These are phyloP conservation scores for Chrysocyon brachyurus DNA, from an alignment of 2,797 vertebrate genomes.

Conservation along the genomic window DNA sequence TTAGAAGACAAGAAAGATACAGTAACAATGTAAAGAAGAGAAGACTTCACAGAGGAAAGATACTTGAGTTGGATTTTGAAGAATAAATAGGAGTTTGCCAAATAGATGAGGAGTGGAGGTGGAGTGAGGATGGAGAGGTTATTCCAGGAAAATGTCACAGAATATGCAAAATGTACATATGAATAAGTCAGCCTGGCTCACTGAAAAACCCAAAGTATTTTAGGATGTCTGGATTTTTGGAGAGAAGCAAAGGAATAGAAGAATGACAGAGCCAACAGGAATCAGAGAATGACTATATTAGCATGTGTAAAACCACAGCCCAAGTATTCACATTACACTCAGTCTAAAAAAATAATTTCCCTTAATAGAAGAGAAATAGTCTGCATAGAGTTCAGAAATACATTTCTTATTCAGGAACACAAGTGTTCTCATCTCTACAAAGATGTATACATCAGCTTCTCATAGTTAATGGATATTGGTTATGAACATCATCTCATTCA, in stretches of 20 bases:
- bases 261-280: neutral
- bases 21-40: neutral
- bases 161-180: neutral
- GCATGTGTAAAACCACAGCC: neutral
- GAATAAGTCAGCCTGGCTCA: conserved; percentile 1
- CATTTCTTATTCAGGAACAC: neutral
- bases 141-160: conserved; percentile 14
- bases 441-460: neutral
- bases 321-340: neutral
- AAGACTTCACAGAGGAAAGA: conserved; percentile 28
- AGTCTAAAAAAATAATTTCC: conserved; percentile 19
- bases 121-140: neutral
- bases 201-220: neutral
- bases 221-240: neutral
- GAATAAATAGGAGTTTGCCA: neutral
- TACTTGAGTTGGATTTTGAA: neutral
- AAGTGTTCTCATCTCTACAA: neutral
- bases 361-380: neutral
- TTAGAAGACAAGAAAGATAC: neutral
- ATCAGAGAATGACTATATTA: conserved; percentile 15
- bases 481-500: neutral
- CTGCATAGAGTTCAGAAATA: neutral
- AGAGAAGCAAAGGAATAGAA: neutral
- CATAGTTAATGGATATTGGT: neutral
- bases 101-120: neutral